Evolutionary conservation across 2,888 invertebrate species (phyloP), one percentile per base, ranked within the genome.

Genomic region (Dynastes hyllus): DNA sequence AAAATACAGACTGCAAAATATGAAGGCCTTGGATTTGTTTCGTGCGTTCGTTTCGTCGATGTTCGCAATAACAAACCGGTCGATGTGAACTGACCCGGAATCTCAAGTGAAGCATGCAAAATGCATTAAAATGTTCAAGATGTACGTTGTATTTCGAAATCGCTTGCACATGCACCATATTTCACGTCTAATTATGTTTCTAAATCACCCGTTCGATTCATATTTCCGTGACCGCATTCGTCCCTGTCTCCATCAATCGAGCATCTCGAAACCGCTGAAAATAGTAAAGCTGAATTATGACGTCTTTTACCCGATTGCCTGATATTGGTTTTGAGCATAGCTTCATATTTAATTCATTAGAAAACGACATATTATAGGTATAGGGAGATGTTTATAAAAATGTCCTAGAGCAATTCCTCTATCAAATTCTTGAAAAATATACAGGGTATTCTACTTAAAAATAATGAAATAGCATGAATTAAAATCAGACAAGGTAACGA

Each of bases 141-240:
- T 69, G 77, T 67, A 77, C 69, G 77, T 77, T 67, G 58, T 67
- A 67, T 77, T 77, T 69, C 77, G 61, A 77, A 77, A 77, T 77
- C 77, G 69, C 77, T 69, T 77, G 77, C 77, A 77, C 77, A 77
- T 77, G 77, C 61, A 77, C 77, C 69, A 69, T 77, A 77, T 77
- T 77, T 77, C 77, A 77, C 77, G 61, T 69, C 77, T 77, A 77
- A 77, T 77, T 77, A 77, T 69, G 69, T 67, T 77, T 45, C 29
- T 77, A 77, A 77, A 77, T 77, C 77, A 77, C 58, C 77, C 77
- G 69, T 69, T 58, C 77, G 67, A 66, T 22, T 77, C 61, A 40
- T 69, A 69, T 67, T 77, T 67, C 77, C 58, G 55, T 50, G 61
- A 11, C 22, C 69, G 77, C 37, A 50, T 53, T 22, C 67, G 27